Base-by-base conservation (phyloP, 2,888 invertebrate species). In the Linnaemya vulpina region DNA sequence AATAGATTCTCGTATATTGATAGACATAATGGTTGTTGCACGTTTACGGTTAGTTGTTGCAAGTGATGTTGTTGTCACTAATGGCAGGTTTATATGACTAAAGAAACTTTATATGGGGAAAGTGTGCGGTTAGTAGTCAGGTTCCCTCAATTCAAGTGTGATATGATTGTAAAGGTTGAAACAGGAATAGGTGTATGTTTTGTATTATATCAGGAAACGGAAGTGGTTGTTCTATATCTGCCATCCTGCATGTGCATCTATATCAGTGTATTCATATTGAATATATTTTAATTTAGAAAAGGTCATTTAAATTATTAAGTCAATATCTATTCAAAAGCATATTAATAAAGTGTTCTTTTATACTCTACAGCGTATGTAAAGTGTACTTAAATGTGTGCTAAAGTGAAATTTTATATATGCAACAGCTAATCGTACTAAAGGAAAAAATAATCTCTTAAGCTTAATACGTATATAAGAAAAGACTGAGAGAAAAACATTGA, bases 1-100 rank as follows among this genome's bases (percentile, higher is more conserved):
- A 62, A 75, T 81, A 81, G 60, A 75, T 75, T 70, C 63, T 81
- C 75, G 53, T 75, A 75, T 81, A 75, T 70, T 81, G 75, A 81
- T 68, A 81, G 55, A 65, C 15, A 79, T 53, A 79, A 71, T 73
- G 60, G 70, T 71, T 71, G 70, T 71, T 71, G 53, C 22, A 53
- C 46, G 20, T 73, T 43, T 13, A 53, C 38, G 17, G 25, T 62
- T 40, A 35, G 49, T 53, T 43, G 58, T 68, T 35, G 67, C 67
- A 35, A 77, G 58, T 68, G 58, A 20, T 35, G 68, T 43, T 63
- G 68, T 63, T 71, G 63, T 38, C 35, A 81, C 62, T 70, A 81
- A 81, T 68, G 68, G 43, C 65, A 68, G 53, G 62, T 38, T 46
- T 35, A 17, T 55, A n/a, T 55, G 35, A 46, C 79, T 60, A 80